phyloP scores from a whole-genome alignment of 2,113 vertebrate genomes.

The Ovis aries region ARS-UI_Ramb_v3.0 NC_056056.1:54766001-54766500 shows the following conservation, averaged over 20 bases:
- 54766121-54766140: constrained; percentile 30
- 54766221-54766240: background rate
- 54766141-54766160: background rate
- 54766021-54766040: constrained; percentile 13
- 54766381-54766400: background rate
- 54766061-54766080: constrained; percentile 1
- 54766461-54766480: background rate
- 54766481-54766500: background rate
- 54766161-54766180: background rate
- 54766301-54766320: background rate
- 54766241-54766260: background rate
- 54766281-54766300: background rate
- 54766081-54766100: constrained; percentile 27
- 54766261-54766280: background rate
- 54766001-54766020: constrained; percentile 48
- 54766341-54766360: background rate
- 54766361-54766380: background rate
- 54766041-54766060: background rate
- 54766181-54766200: background rate
- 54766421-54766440: background rate
- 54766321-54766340: background rate
- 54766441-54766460: background rate
- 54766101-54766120: constrained; percentile 24
- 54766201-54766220: background rate
- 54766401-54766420: background rate